Percentiles rank a stretch among this genome's conserved stretches.
phyloP scores from a whole-genome alignment of 1,140 invertebrate species.

The Dryas iulia region DNA sequence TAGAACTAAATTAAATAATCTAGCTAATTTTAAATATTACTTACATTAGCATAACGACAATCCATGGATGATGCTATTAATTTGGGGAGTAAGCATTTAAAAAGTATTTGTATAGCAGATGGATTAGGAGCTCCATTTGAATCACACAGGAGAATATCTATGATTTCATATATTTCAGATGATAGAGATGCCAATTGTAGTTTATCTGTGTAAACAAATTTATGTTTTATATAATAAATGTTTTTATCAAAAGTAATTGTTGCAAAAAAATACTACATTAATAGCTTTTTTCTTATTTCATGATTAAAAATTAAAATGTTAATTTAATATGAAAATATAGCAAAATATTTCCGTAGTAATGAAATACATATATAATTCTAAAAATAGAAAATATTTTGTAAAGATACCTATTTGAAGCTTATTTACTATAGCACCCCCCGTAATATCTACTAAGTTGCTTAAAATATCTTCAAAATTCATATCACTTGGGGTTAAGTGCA shows the following conservation, averaged over 20 bases:
- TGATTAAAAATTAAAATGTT: no score
- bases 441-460: conserved; percentile 60
- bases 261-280: no score
- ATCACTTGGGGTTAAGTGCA: conserved; percentile 55
- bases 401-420: conserved; percentile 63
- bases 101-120: conserved; percentile 51
- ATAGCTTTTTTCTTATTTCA: no score
- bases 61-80: conserved; percentile 60
- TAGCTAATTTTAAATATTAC: conserved; percentile 20
- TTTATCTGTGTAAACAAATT: conserved; percentile 53
- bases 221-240: background rate
- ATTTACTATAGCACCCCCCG: conserved; percentile 56
- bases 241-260: no score
- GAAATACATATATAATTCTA: background rate
- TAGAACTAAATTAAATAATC: background rate
- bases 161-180: conserved; percentile 57
- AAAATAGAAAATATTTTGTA: background rate
- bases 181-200: conserved; percentile 50
- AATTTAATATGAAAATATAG: background rate
- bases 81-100: conserved; percentile 63
- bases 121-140: conserved; percentile 43
- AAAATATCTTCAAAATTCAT: conserved; percentile 76
- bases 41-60: conserved; percentile 54
- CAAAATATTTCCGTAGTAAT: no score
- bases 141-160: conserved; percentile 55